phyloP scores from a whole-genome alignment of 1,140 invertebrate genomes.

The Thaumatotibia leucotreta region DNA sequence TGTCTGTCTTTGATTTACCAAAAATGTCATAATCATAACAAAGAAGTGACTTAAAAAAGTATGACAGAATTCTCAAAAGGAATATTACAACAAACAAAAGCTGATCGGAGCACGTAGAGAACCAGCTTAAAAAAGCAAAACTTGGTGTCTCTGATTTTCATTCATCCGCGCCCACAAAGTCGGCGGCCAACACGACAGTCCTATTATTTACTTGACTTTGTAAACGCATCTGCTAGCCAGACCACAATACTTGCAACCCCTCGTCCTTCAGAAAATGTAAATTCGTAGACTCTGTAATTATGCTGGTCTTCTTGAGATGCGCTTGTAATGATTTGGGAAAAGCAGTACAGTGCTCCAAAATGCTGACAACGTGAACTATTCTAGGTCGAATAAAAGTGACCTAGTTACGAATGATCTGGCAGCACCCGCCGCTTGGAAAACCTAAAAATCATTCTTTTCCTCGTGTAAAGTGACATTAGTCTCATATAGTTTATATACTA shows the following conservation, averaged over 20 bases:
- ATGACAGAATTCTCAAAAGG: too few species aligned
- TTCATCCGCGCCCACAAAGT: not conserved
- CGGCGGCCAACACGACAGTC: not conserved
- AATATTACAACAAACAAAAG: not conserved
- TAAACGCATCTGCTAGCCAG: not conserved
- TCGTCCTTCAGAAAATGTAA: too few species aligned
- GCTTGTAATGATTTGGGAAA: not conserved
- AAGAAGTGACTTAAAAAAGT: too few species aligned
- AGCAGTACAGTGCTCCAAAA: not conserved
- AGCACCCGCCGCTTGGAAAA: not conserved
- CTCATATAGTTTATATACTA: too few species aligned
- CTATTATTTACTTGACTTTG: not conserved
- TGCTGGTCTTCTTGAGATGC: not conserved
- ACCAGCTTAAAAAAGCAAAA: not conserved
- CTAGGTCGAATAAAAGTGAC: not conserved
- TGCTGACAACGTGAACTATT: not conserved
- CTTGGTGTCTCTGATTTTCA: not conserved
- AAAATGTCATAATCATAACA: too few species aligned
- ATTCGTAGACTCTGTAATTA: not conserved
- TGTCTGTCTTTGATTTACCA: too few species aligned
- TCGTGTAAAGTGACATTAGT: too few species aligned
- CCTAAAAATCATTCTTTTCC: not conserved
- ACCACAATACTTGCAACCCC: not conserved
- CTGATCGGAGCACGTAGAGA: not conserved
- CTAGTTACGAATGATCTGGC: not conserved